These are phyloP conservation scores for Drosophila emarginata DNA, from an alignment of 2,888 invertebrate species.

Conservation along the genomic window DNA sequence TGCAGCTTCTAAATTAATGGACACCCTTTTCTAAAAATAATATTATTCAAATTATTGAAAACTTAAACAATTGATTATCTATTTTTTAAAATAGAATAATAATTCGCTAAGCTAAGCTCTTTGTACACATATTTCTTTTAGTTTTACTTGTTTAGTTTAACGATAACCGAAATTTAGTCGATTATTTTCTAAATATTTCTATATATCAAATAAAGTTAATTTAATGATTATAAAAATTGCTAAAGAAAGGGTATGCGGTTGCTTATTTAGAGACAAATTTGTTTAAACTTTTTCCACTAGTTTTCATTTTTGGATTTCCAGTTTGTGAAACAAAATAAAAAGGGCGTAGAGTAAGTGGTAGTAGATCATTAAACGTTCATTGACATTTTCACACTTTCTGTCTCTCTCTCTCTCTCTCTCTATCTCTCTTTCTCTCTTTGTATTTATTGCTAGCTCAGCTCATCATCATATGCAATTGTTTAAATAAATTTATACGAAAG, in stretches of 20 bases:
- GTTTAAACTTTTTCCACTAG: conserved; percentile 29
- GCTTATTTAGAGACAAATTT: background rate
- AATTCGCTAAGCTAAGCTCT: too few relatives aligned
- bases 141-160: background rate
- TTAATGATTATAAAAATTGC: background rate
- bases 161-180: too few relatives aligned
- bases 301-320: conserved; percentile 11
- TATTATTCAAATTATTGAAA: too few relatives aligned
- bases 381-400: conserved; percentile 38
- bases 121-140: background rate
- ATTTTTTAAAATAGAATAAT: too few relatives aligned
- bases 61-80: too few relatives aligned
- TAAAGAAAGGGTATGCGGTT: background rate
- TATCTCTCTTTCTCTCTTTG: background rate
- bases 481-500: background rate
- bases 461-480: conserved; percentile 1
- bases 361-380: conserved; percentile 64
- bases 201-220: too few relatives aligned
- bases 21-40: background rate
- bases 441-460: background rate
- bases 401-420: background rate
- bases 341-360: conserved; percentile 58
- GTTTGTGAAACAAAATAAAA: conserved; percentile 48
- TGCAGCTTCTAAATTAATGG: background rate
- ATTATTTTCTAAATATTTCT: background rate